Base-by-base conservation (phyloP, 1,140 invertebrate species). In the Drosophila santomea region DNA sequence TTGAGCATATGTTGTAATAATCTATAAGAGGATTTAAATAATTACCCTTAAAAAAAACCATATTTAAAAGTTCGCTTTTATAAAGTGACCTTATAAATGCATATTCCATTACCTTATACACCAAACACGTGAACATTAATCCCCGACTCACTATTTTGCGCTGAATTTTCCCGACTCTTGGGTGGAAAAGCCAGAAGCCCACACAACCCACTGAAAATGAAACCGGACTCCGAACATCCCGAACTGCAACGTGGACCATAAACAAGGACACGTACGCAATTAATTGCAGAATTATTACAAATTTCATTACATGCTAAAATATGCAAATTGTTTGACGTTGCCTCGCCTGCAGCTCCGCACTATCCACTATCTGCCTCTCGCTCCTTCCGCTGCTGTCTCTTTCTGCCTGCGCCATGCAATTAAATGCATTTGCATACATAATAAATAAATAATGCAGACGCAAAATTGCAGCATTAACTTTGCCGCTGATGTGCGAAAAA, bases 231-330 rank as follows among this genome's bases (percentile, higher is more conserved):
- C 28, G 39, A 32, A 32, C 38, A 14, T 12, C 25, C 52, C 17
- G 35, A 35, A 41, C 58, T 60, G 20, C 45, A 48, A 57, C 83
- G 62, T 67, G 72, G 54, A 10, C 55, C 50, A 75, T 75, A 79
- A 86, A 86, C 78, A 89, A 84, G 85, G 85, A 89, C 84, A 89
- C 85, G 77, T 83, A 84, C 80, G 84, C 84, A 89, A 89, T 89
- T 89, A 89, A 89, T 89, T 89, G 84, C 80, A 89, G 80, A 89
- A 89, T 80, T 89, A 89, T 89, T 90, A 84, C 84, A 89, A 89
- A 89, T 89, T 89, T 89, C 85, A 89, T 89, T 89, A 89, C 85
- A 89, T 83, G 84, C 80, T 89, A 89, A 89, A 89, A 89, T 89
- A 89, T 89, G 84, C 85, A 89, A 89, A 89, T 89, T 89, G 80